Conservation (phyloP, 2,888 invertebrate species). For the Petrolisthes cinctipes region DNA sequence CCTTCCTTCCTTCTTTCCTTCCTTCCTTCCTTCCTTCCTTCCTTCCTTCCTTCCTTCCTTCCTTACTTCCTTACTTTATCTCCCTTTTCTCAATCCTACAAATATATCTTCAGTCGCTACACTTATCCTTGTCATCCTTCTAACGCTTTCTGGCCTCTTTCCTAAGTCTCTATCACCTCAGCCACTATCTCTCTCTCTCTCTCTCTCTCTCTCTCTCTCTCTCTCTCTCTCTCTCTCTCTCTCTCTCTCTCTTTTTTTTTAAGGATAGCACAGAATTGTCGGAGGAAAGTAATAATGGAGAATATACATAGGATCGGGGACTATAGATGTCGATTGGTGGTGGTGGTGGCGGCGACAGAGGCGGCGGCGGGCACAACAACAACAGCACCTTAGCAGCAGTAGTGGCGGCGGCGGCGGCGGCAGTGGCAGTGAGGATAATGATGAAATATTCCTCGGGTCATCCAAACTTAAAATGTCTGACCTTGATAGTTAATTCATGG, state of each 20-base stretch:
- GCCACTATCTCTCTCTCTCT: neutral
- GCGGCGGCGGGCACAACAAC: no score
- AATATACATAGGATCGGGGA: no score
- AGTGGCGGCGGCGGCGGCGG: no score
- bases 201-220: neutral
- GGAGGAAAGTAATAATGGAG: no score
- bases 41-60: neutral
- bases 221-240: neutral
- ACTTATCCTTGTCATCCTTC: neutral
- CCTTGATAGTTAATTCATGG: neutral
- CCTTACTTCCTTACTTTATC: neutral
- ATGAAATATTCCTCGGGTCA: neutral
- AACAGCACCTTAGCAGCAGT: no score
- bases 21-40: neutral
- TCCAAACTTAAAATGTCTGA: neutral
- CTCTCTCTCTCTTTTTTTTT: neutral
- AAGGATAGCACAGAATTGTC: no score
- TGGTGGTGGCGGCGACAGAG: no score
- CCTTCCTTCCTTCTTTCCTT: neutral
- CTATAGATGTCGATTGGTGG: no score
- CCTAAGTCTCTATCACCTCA: neutral
- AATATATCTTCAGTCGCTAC: neutral
- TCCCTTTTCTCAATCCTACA: neutral
- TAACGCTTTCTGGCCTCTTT: neutral
- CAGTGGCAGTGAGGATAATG: no score